Evolutionary conservation across 2,113 vertebrate species (phyloP), one percentile per base, ranked within the genome.

Genomic region (Macquaria ambigua): DNA sequence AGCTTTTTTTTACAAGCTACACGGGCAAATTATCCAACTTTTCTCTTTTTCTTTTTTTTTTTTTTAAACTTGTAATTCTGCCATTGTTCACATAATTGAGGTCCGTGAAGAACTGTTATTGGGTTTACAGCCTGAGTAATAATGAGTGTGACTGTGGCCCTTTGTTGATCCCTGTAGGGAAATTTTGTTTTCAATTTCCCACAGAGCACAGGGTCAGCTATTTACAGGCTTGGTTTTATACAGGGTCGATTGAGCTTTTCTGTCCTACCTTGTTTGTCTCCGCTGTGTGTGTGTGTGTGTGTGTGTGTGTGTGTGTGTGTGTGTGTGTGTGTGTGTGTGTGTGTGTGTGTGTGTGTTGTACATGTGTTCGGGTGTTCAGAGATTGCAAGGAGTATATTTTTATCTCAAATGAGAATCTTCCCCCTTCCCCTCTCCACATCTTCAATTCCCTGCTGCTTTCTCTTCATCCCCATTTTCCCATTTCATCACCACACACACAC

Each of bases 351-450:
- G 39, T 39, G 6, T 1, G 39, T 39, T 25, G 3, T 6, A 11
- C 20, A 4, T 46, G 39, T 34, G 85, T 70, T 43, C 15, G 34
- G 39, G 28, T 78, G 72, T 67, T 82, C 31, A 74, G 56, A 84
- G 56, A 84, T 79, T 84, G 81, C n/a, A 37, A 61, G 55, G 48
- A 79, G 82, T 91, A 67, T 92, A 89, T 92, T 91, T 89, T 89
- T 93, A 93, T 93, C 91, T 94, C 85, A 92, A 93, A 93, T 93
- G 81, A 92, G 85, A 92, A 94, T 94, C 88, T 84, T 81, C 41
- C 67, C 74, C 59, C 64, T 85, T 63, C 71, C 63, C 67, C 69
- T 72, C 81, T 71, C 89, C 64, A 68, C 83, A 77, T 90, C 61
- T 82, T 88, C 83, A 85, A 82, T 91, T 85, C 85, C 90, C 88